A percentile compares a stretch with the other conserved stretches of the same genome.
These are phyloP conservation scores for Ochotona curzoniae DNA, from an alignment of 2,113 vertebrate genomes.

Conservation along the genomic window DNA sequence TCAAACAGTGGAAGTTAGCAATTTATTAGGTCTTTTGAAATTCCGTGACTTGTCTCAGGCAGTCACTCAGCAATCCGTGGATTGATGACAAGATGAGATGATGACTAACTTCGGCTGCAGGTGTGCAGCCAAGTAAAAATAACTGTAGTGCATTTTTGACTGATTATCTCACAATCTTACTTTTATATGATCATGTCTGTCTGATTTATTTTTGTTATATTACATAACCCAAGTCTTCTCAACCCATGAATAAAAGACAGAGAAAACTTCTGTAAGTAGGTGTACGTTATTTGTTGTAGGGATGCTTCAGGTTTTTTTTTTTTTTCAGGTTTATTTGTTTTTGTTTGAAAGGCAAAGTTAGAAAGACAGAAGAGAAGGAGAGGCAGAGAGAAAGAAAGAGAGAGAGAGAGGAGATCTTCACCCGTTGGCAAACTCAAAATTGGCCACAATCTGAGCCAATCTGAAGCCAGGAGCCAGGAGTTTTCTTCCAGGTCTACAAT, in stretches of 20 bases:
- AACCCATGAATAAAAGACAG: not conserved
- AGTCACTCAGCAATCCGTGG: not conserved
- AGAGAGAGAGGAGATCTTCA: too few species aligned
- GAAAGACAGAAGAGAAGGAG: too few species aligned
- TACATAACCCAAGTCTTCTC: not conserved
- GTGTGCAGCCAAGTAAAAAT: constrained; percentile 22
- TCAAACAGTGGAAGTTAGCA: not conserved
- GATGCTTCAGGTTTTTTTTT: not conserved
- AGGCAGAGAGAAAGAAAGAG: too few species aligned
- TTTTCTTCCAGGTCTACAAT: too few species aligned
- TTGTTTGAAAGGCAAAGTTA: too few species aligned
- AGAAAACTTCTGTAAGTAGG: not conserved
- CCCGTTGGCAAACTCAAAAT: too few species aligned
- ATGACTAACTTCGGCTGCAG: constrained; percentile 36
- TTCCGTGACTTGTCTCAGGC: not conserved
- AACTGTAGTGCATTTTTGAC: not conserved
- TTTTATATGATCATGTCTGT: constrained; percentile 26
- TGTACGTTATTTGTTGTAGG: not conserved
- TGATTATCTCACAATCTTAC: constrained; percentile 21
- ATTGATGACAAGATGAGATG: not conserved
- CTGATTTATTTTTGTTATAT: constrained; percentile 64
- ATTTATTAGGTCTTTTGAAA: constrained; percentile 29
- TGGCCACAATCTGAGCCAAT: too few species aligned
- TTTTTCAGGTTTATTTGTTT: not conserved
- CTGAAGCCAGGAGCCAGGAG: too few species aligned